A percentile compares a stretch with the other conserved stretches of the same genome.
phyloP scores from a whole-genome alignment of 2,888 invertebrate genomes.

The Villa cingulata region DNA sequence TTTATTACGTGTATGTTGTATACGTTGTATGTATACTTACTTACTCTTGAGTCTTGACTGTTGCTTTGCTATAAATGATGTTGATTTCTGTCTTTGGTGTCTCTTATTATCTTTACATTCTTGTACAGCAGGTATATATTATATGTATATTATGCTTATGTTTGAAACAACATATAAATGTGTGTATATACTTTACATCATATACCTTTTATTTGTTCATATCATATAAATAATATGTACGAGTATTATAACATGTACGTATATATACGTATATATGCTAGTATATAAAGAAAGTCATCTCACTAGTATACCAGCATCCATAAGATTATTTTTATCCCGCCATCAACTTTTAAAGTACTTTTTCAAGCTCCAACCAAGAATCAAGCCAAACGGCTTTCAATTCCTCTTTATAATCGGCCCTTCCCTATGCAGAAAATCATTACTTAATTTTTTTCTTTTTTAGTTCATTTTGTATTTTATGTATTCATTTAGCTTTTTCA shows the following conservation, averaged over 20 bases:
- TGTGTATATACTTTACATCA: too few species aligned
- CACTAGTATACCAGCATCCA: neutral
- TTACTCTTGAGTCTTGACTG: neutral
- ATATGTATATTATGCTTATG: too few species aligned
- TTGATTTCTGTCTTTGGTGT: neutral
- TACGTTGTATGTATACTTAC: too few species aligned
- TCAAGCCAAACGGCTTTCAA: neutral
- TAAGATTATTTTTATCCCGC: neutral
- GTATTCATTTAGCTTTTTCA: too few species aligned
- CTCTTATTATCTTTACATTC: neutral
- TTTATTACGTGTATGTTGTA: too few species aligned
- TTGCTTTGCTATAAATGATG: neutral
- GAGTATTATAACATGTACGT: neutral
- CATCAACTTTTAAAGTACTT: neutral
- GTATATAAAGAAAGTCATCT: neutral
- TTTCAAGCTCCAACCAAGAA: neutral
- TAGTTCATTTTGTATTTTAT: too few species aligned
- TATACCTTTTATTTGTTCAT: too few species aligned
- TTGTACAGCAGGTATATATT: too few species aligned
- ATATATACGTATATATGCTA: neutral
- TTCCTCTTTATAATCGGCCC: neutral
- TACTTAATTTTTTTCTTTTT: too few species aligned
- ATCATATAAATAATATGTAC: too few species aligned
- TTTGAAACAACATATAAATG: too few species aligned
- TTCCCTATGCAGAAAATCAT: slow-evolving; percentile 5